Evolutionary conservation across 2,797 vertebrate genomes (phyloP), one percentile per base, ranked within the genome.

Genomic region (Cyclura pinguis): DNA sequence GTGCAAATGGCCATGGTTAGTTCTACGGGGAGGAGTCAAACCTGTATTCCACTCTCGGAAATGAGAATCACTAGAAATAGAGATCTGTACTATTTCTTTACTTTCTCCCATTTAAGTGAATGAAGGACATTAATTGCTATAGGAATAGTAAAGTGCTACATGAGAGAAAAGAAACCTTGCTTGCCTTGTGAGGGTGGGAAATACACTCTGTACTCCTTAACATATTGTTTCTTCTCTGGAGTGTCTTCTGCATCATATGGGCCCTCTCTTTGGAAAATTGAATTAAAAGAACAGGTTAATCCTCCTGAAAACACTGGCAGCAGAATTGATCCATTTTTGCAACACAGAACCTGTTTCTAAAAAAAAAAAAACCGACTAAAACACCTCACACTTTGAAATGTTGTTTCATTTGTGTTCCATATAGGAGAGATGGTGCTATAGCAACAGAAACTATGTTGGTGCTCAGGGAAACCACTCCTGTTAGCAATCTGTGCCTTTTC

Each of bases 391-490:
- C 38, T 29, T 67, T 22, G 47, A 50, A 85, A 52, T 5, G 8
- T 24, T 57, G 8, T 59, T 62, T 77, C 57, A 85, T 83, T 72
- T 76, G 32, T 67, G 82, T 92, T 84, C 88, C 18, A 52, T 2
- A 59, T 57, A 90, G 88, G 42, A 87, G 84, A 55, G 74, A 90
- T 38, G 0, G 0, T 72, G 42, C 67, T 0, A 0, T 24, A 42
- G 89, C 64, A 84, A 85, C 78, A 90, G 77, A 62, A 92, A 73
- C 69, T 89, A 9, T 89, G 81, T 90, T 74, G 88, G 92, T 90
- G 93, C 89, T 57, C 9, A 74, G 8, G 0, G 0, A 78, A 80
- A 47, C 32, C 1, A n/a, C 67, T 77, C 18, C n/a, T 80, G 59
- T 32, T 38, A 55, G 14, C 14, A 57, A 12, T 20, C 27, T 24